Conservation (phyloP, 2,113 vertebrate genomes). For the rat (Rattus norvegicus) region GRCr8 NC_086025.1:22258501-22259000, state of each 20-base stretch:
- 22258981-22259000: background rate
- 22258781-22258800: background rate
- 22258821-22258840: background rate
- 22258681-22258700: background rate
- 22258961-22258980: too few species aligned
- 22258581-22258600: background rate
- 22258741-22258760: background rate
- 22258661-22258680: background rate
- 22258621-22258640: background rate
- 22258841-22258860: background rate
- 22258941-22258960: background rate
- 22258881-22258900: background rate
- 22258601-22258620: constrained; percentile 7
- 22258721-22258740: background rate
- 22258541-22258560: background rate
- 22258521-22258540: background rate
- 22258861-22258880: background rate
- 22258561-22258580: background rate
- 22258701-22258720: background rate
- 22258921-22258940: background rate
- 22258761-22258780: background rate
- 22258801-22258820: background rate
- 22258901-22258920: background rate
- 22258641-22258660: background rate
- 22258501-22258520: background rate